phyloP scores from a whole-genome alignment of 2,797 vertebrate species.

The Mormyrus hasselquistii region DNA sequence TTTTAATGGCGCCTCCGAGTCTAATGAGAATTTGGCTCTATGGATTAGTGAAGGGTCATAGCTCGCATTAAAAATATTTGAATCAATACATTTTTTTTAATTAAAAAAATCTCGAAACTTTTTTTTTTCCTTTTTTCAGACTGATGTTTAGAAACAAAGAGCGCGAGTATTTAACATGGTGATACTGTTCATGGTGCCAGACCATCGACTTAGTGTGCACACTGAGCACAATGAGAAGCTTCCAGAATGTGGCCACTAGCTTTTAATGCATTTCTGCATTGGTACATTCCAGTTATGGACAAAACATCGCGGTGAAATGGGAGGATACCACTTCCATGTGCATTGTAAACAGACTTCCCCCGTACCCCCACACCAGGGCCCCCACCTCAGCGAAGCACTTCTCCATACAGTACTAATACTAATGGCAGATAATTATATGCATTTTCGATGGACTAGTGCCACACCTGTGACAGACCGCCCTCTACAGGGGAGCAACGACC shows the following conservation, averaged over 20 bases:
- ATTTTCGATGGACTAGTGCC: background rate
- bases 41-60: background rate
- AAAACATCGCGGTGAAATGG: slow-evolving; percentile 40
- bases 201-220: background rate
- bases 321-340: slow-evolving; percentile 58
- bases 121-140: background rate
- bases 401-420: background rate
- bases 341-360: background rate
- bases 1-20: background rate
- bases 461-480: background rate
- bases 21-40: background rate
- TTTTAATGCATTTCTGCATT: slow-evolving; percentile 42
- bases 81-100: background rate
- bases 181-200: background rate
- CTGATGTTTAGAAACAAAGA: background rate
- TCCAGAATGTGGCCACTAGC: slow-evolving; percentile 28
- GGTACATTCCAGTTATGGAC: slow-evolving; percentile 59
- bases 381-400: background rate
- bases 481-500: background rate
- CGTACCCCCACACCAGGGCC: background rate
- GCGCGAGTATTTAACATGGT: background rate
- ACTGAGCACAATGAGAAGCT: background rate
- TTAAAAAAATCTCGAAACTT: background rate
- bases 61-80: background rate
- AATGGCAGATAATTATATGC: background rate